A percentile compares a stretch with the other conserved stretches of the same genome.
Evolutionary conservation across 2,797 vertebrate species (phyloP).

Genomic region (Spondyliosoma cantharus): DNA sequence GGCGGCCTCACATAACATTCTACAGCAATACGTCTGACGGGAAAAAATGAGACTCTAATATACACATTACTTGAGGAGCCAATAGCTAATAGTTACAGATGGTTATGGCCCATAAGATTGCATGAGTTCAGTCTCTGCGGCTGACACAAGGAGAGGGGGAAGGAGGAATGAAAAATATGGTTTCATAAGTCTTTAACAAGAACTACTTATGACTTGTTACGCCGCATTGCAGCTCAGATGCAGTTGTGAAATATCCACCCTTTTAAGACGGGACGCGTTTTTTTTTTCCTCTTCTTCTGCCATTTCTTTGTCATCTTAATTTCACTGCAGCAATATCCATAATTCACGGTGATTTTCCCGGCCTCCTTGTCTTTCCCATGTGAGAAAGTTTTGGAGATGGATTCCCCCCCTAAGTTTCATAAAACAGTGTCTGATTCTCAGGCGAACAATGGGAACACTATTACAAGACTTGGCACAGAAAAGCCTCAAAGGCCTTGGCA

Average conservation of each 20-base stretch:
- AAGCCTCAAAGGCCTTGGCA: conserved; percentile 85
- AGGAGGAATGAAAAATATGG: conserved; percentile 61
- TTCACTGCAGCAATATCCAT: conserved; percentile 77
- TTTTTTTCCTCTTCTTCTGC: conserved; percentile 10
- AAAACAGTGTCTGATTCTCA: conserved; percentile 72
- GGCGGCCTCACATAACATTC: conserved; percentile 40
- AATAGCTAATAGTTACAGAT: conserved; percentile 68
- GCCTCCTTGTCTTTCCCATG: conserved; percentile 73
- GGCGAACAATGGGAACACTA: conserved; percentile 82
- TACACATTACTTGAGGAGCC: conserved; percentile 62
- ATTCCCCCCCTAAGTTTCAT: conserved; percentile 75
- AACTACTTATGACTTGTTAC: conserved; percentile 72
- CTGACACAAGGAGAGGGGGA: conserved; percentile 37
- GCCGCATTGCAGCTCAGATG: conserved; percentile 72
- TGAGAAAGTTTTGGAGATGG: conserved; percentile 71
- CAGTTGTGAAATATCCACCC: conserved; percentile 68
- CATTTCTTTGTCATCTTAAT: conserved; percentile 78
- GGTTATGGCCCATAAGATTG: conserved; percentile 61
- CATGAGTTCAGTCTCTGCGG: conserved; percentile 43
- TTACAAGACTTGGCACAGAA: conserved; percentile 80
- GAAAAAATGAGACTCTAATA: conserved; percentile 49
- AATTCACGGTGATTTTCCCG: conserved; percentile 70
- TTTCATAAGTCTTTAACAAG: conserved; percentile 69
- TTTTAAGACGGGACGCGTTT: conserved; percentile 53
- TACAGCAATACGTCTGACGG: conserved; percentile 37